Evolutionary conservation across 2,888 invertebrate species (phyloP), one percentile per base, ranked within the genome.

Genomic region (Hyles lineata): DNA sequence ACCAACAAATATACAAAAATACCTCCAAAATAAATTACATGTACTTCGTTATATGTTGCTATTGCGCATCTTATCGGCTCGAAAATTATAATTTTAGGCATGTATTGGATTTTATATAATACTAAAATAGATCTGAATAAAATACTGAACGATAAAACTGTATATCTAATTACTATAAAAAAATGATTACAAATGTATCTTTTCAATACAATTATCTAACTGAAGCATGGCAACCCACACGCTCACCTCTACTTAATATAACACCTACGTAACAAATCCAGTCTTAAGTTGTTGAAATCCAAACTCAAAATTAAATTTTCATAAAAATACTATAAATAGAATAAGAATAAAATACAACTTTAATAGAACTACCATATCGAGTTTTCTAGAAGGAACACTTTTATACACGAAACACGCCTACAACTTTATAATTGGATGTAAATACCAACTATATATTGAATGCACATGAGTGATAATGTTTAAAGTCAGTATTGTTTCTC

Each of bases 211-310:
- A 1, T 43, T 43, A 2, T 43, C 2, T 43, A 43, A 15, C 17
- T 50, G 21, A 21, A 21, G 43, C 9, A 43, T 63, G 71, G 62
- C 32, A 52, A 59, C 71, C 62, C 71, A 71, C 61, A 71, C 71
- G 67, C 25, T 9, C 59, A 7, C 55, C 43, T 70, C 55, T 74
- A 74, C 43, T 75, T 73, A 77, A 75, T 76, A 79, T 80, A 80
- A 81, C 74, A 79, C 69, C 79, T 85, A 86, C 79, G 77, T 79
- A 83, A 85, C 77, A 84, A 83, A 82, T 80, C 79, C 82, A 84
- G 84, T 85, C 82, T 84, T 85, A 75, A 70, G 35, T 74, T 62
- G 69, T 74, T 75, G 75, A 78, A 78, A 67, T 78, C 74, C 72
- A 76, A 78, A 77, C 70, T 55, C 23, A 58, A 58, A 29, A 32